Evolutionary conservation across 2,113 vertebrate genomes (phyloP).

Genomic region (Sceloporus undulatus): DNA sequence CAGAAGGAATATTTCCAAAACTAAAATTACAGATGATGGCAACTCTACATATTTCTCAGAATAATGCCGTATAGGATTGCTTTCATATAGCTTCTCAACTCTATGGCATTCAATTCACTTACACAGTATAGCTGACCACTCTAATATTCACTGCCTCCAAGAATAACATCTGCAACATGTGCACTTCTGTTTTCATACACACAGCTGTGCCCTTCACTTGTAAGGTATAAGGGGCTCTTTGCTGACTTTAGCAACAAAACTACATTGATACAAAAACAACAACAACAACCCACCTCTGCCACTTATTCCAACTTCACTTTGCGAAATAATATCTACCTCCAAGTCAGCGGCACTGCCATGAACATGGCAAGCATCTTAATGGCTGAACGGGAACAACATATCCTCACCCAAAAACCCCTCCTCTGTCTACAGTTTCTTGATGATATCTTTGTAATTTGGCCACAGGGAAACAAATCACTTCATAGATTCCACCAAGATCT

Average conservation of each 20-base stretch:
- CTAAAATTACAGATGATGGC: not conserved
- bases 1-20: conserved; percentile 12
- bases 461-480: not conserved
- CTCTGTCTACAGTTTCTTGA: too few relatives aligned
- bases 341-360: too few relatives aligned
- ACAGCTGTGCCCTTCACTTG: conserved; percentile 20
- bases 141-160: conserved; percentile 7
- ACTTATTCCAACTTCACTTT: too few relatives aligned
- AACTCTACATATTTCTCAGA: conserved; percentile 28
- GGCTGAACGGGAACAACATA: too few relatives aligned
- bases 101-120: conserved; percentile 44
- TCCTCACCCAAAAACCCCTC: too few relatives aligned
- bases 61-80: conserved; percentile 16
- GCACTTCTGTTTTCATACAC: conserved; percentile 23
- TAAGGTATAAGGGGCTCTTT: not conserved
- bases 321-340: too few relatives aligned
- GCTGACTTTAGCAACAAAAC: conserved; percentile 25
- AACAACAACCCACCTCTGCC: too few relatives aligned
- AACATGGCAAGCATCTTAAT: too few relatives aligned
- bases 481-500: not conserved
- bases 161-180: conserved; percentile 42
- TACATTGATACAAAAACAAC: not conserved
- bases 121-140: conserved; percentile 9
- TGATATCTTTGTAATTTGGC: not conserved
- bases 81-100: conserved; percentile 15